Percentiles rank a stretch among this genome's conserved stretches.
These are phyloP conservation scores for Astreopora myriophthalma DNA, from an alignment of 64 coral and sea anemone species.

Conservation along the genomic window DNA sequence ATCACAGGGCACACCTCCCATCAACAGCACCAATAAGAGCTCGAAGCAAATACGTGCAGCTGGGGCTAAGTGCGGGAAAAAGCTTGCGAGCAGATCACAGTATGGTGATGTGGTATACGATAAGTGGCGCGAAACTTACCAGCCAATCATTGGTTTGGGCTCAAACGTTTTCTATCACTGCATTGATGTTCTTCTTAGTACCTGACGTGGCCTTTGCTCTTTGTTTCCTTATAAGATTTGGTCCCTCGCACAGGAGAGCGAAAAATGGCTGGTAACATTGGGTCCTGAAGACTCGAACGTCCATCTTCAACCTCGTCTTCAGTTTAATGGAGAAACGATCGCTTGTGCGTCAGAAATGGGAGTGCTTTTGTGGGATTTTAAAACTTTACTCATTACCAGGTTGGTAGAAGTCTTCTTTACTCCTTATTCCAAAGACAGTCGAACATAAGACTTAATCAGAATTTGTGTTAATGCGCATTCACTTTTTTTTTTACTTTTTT, in stretches of 20 bases:
- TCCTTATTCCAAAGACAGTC: too few species aligned
- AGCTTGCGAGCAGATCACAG: too few species aligned
- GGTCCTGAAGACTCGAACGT: constrained; percentile 26
- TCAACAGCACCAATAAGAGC: too few species aligned
- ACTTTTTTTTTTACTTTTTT: too few species aligned
- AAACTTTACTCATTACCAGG: constrained; percentile 87
- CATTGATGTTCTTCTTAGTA: background rate
- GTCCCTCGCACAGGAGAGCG: constrained; percentile 40
- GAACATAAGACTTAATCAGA: background rate
- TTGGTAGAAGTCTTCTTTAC: constrained; percentile 7
- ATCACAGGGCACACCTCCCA: too few species aligned
- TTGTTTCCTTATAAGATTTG: constrained; percentile 60
- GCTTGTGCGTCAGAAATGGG: constrained; percentile 77
- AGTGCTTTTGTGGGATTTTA: constrained; percentile 84
- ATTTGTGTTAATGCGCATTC: too few species aligned
- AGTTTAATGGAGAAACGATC: constrained; percentile 85
- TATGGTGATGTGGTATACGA: too few species aligned
- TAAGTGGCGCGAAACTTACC: too few species aligned
- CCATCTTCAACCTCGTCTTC: constrained; percentile 67
- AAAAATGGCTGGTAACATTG: constrained; percentile 68
- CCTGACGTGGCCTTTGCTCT: background rate
- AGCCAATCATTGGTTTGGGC: too few species aligned
- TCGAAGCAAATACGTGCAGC: too few species aligned
- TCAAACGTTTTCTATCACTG: background rate
- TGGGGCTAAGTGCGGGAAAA: too few species aligned